A percentile compares a stretch with the other conserved stretches of the same genome.
Conservation (phyloP, 2,888 invertebrate species). For the Dryococelus australis region DNA sequence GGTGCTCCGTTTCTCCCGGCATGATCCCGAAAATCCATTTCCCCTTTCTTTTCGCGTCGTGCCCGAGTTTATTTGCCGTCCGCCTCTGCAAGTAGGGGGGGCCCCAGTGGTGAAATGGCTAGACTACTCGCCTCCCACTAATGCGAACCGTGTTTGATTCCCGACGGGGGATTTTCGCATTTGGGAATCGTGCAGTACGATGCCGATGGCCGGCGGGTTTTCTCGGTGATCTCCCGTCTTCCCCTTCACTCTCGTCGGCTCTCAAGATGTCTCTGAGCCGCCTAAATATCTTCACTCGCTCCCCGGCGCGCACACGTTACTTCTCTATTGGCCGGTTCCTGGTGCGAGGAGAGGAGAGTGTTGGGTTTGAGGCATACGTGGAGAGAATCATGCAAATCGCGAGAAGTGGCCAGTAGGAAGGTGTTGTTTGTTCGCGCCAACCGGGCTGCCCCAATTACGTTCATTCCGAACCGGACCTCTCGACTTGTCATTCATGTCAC, state of each 20-base stretch:
- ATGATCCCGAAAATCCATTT: neutral
- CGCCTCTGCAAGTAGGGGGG: neutral
- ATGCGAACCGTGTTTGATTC: no score
- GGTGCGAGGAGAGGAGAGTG: neutral
- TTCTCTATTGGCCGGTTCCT: neutral
- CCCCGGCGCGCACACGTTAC: neutral
- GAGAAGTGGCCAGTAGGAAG: neutral
- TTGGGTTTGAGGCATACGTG: neutral
- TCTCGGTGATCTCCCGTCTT: no score
- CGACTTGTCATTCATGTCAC: slow-evolving; percentile 27
- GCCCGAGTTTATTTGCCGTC: neutral
- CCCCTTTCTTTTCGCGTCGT: neutral
- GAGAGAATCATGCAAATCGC: neutral
- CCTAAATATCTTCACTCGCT: no score
- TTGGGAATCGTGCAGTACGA: no score
- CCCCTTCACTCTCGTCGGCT: no score
- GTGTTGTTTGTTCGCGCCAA: neutral
- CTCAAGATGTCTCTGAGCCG: no score
- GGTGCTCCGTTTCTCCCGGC: no score
- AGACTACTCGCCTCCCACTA: no score
- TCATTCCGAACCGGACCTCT: slow-evolving; percentile 25
- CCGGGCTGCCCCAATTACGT: slow-evolving; percentile 5
- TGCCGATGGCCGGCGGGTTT: no score
- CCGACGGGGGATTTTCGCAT: no score
- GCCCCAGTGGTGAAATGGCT: no score